Conservation (phyloP, 1,140 invertebrate species). For the Bathynomus jamesi region DNA sequence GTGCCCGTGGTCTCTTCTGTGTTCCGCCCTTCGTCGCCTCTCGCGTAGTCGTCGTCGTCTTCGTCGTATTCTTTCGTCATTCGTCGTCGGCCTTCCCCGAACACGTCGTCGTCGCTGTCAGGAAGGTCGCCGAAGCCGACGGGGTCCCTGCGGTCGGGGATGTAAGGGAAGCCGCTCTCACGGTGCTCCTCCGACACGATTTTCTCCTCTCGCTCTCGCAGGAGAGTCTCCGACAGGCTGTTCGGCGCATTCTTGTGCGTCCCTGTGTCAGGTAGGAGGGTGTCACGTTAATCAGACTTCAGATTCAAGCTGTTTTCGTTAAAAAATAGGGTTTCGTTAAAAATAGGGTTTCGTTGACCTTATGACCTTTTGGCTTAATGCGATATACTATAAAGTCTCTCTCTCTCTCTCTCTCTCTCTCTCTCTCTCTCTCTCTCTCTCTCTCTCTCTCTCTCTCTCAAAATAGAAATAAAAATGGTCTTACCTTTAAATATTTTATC, state of each 20-base stretch:
- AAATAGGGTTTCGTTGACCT: background rate
- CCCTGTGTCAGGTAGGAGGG: background rate
- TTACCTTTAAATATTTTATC: background rate
- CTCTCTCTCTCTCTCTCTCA: background rate
- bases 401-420: background rate
- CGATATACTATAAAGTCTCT: background rate
- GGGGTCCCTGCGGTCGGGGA: background rate
- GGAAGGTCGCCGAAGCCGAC: background rate
- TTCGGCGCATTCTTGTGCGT: background rate
- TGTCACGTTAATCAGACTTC: background rate
- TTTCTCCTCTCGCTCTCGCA: background rate
- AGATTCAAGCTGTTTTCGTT: background rate
- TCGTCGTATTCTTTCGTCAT: background rate
- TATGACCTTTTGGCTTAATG: background rate
- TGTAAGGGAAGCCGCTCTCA: background rate
- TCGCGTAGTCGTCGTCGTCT: background rate
- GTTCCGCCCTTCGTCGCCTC: background rate
- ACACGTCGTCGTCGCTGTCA: background rate
- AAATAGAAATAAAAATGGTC: background rate
- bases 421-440: background rate
- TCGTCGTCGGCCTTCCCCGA: background rate
- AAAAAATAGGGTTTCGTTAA: background rate
- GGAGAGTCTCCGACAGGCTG: background rate
- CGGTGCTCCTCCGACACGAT: background rate
- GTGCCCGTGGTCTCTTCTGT: background rate